These are phyloP conservation scores for Motacilla tschutschensis DNA, from an alignment of 2,113 vertebrate genomes.

Conservation along the genomic window DNA sequence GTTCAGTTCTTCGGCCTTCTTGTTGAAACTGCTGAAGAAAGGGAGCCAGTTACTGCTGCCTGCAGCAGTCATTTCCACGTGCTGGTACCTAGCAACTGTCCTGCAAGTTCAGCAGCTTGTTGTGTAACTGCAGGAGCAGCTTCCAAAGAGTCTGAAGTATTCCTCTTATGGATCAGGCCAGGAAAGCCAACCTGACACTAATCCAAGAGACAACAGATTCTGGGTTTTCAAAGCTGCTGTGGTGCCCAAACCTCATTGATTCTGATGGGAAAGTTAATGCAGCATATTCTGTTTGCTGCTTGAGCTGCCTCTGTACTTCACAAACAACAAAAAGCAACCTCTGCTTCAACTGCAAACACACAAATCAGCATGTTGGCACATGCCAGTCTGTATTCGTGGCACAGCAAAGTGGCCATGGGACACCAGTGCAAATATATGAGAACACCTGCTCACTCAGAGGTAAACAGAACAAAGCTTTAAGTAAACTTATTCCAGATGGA, in stretches of 20 bases:
- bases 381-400: background rate
- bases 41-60: background rate
- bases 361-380: background rate
- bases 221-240: background rate
- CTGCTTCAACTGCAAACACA: background rate
- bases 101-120: constrained; percentile 8
- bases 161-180: background rate
- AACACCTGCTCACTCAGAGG: background rate
- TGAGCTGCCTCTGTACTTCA: background rate
- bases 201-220: background rate
- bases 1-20: background rate
- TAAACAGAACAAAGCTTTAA: background rate
- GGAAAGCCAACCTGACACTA: background rate
- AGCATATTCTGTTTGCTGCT: background rate
- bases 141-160: background rate
- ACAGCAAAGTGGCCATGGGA: background rate
- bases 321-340: background rate
- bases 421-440: background rate
- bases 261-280: background rate
- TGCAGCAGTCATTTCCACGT: background rate
- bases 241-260: background rate
- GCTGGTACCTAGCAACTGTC: constrained; percentile 16
- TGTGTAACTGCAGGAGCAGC: background rate
- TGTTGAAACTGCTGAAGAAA: background rate
- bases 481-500: background rate